phyloP scores from a whole-genome alignment of 2,113 vertebrate genomes.

The Actenoides lindsayi region DNA sequence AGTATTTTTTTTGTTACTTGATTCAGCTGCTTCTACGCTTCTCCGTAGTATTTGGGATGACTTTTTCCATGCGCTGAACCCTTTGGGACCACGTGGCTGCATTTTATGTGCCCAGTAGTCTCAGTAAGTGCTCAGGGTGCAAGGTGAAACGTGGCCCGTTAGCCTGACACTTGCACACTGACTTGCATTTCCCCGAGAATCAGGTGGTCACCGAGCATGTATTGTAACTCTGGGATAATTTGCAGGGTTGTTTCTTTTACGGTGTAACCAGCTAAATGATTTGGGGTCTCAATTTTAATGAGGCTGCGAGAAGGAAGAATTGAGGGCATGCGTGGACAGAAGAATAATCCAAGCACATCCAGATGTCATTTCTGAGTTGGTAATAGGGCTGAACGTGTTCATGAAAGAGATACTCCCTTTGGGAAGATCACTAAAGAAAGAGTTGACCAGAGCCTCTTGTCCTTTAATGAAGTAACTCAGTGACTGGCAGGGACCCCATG shows the following conservation, averaged over 20 bases:
- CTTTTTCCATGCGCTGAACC: background rate
- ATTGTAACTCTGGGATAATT: background rate
- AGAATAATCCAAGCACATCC: background rate
- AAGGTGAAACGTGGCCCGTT: background rate
- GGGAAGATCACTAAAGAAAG: background rate
- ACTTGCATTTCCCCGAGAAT: background rate
- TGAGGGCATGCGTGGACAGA: background rate
- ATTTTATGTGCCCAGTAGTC: background rate
- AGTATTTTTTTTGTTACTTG: background rate
- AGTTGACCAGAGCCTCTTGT: background rate
- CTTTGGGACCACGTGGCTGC: background rate
- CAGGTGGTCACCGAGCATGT: fast-evolving
- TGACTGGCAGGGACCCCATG: background rate
- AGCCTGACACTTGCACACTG: background rate
- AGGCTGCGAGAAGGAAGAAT: background rate
- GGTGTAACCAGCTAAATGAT: background rate
- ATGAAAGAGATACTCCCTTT: background rate
- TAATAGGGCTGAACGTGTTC: background rate
- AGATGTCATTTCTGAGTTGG: background rate
- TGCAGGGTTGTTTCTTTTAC: background rate
- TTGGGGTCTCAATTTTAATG: background rate
- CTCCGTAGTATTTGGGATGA: background rate
- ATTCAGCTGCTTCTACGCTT: background rate
- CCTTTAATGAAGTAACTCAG: background rate
- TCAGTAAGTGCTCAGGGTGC: background rate